These are phyloP conservation scores for Pseudochaenichthys georgianus DNA, from an alignment of 2,797 vertebrate species.

Conservation along the genomic window DNA sequence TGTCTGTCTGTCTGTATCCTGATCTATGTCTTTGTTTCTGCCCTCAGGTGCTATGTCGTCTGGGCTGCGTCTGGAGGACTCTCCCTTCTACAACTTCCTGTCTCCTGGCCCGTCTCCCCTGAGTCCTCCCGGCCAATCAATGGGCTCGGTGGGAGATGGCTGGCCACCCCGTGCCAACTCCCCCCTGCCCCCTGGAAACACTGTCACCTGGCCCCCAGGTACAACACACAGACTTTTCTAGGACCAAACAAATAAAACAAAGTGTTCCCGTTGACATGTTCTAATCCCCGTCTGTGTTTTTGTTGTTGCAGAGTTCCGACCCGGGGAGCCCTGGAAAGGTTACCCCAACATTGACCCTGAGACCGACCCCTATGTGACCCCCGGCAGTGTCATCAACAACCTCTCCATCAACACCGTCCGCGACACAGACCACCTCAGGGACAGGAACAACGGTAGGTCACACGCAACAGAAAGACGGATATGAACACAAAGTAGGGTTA, in stretches of 20 bases:
- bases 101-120: constrained; percentile 94
- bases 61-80: constrained; percentile 97
- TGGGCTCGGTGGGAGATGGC: constrained; percentile 95
- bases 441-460: constrained; percentile 95
- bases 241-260: not conserved
- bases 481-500: not conserved
- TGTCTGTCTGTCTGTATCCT: not conserved
- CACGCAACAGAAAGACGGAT: not conserved
- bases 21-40: not conserved
- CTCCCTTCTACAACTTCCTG: constrained; percentile 96
- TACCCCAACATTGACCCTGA: constrained; percentile 99
- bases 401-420: constrained; percentile 99
- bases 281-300: not conserved
- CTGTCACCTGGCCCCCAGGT: constrained; percentile 99
- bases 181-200: constrained; percentile 95
- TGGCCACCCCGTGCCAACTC: constrained; percentile 99
- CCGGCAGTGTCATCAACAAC: constrained; percentile 99
- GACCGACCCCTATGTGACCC: constrained; percentile 99
- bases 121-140: constrained; percentile 92
- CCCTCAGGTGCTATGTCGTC: constrained; percentile 96
- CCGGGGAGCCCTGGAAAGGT: constrained; percentile 99
- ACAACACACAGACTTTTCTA: constrained; percentile 79
- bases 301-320: constrained; percentile 91
- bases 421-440: constrained; percentile 99
- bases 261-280: not conserved